Percentiles rank a stretch among this genome's conserved stretches.
phyloP scores from a whole-genome alignment of 2,113 vertebrate species.

The Peromyscus maniculatus region DNA sequence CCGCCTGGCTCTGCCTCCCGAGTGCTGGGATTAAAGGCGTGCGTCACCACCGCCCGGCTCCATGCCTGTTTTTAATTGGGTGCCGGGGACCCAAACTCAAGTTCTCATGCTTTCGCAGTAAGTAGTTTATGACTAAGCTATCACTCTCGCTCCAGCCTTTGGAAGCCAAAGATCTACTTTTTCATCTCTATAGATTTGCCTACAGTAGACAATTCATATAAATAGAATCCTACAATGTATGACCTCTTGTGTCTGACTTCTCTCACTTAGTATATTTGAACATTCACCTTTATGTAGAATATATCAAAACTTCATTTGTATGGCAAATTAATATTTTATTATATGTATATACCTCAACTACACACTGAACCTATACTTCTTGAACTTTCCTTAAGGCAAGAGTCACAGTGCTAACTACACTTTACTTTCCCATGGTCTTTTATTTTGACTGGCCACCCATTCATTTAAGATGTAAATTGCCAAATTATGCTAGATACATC shows the following conservation, averaged over 20 bases:
- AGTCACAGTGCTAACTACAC: background rate
- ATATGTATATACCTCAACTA: background rate
- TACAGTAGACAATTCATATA: constrained; percentile 43
- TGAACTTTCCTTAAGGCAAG: constrained; percentile 52
- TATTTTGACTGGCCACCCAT: constrained; percentile 5
- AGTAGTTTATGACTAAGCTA: background rate
- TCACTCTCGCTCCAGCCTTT: background rate
- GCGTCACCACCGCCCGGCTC: too few relatives aligned
- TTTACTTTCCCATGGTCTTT: background rate
- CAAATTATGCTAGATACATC: background rate
- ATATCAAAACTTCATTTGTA: constrained; percentile 55
- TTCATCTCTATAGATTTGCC: background rate
- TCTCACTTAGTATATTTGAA: constrained; percentile 47
- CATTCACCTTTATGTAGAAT: constrained; percentile 7
- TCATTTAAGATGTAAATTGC: constrained; percentile 31
- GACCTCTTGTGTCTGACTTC: constrained; percentile 18
- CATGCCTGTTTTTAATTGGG: background rate
- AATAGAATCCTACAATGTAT: background rate
- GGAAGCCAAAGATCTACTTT: constrained; percentile 33
- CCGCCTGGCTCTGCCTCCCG: too few relatives aligned
- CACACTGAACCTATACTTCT: constrained; percentile 51
- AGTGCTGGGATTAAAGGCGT: too few relatives aligned
- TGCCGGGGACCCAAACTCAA: background rate
- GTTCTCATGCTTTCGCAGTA: background rate
- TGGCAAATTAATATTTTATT: constrained; percentile 40